Evolutionary conservation across 1,140 invertebrate species (phyloP).

Genomic region (Geopemphigus sp.): DNA sequence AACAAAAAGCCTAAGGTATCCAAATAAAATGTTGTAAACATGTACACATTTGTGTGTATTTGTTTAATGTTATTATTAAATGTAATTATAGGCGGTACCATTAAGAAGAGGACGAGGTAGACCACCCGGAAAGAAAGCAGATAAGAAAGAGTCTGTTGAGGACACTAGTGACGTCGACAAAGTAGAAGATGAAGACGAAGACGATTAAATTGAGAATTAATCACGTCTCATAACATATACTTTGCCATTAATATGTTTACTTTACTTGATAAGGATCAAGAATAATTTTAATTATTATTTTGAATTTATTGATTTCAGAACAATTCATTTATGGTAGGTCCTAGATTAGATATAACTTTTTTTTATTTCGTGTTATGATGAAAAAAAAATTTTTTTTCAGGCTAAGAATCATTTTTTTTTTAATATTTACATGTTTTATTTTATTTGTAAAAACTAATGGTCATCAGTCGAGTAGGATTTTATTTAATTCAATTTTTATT

Average conservation of each 20-base stretch:
- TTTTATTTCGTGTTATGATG: neutral
- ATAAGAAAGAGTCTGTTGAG: conserved; percentile 13
- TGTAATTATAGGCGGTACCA: neutral
- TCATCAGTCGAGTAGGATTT: no score
- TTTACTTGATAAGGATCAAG: neutral
- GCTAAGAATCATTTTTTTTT: no score
- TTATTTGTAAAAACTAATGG: no score
- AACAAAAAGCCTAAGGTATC: neutral
- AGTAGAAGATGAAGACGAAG: conserved; percentile 1
- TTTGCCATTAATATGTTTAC: conserved; percentile 23
- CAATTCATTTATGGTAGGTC: neutral
- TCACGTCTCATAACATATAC: neutral
- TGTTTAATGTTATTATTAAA: neutral
- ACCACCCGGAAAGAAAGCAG: neutral
- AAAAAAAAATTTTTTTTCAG: neutral
- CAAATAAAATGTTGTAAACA: neutral
- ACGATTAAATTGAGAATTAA: conserved; percentile 24
- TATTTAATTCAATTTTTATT: no score
- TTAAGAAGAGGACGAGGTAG: conserved; percentile 21
- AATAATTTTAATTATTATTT: conserved; percentile 28
- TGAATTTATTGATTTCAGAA: conserved; percentile 23
- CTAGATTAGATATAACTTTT: neutral
- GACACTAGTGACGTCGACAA: neutral
- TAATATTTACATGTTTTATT: no score
- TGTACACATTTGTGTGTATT: no score